Evolutionary conservation across 2,113 vertebrate genomes (phyloP).

Genomic region (Takifugu flavidus): DNA sequence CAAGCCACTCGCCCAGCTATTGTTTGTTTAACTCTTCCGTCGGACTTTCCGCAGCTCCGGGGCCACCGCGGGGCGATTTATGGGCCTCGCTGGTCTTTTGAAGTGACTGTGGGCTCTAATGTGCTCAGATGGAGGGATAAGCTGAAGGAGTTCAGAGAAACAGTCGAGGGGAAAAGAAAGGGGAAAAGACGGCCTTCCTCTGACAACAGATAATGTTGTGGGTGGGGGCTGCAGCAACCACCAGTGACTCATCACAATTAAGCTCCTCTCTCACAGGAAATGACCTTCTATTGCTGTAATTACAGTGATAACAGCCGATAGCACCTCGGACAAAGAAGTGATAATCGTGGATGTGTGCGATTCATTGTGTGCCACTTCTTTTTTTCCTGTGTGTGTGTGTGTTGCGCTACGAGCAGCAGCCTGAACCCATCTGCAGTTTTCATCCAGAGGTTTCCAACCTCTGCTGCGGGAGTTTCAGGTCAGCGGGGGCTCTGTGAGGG

Average conservation of each 20-base stretch:
- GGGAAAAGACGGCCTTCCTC: constrained; percentile 22
- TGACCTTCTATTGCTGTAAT: constrained; percentile 43
- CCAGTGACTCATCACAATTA: constrained; percentile 40
- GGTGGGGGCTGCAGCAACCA: constrained; percentile 7
- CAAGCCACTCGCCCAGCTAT: constrained; percentile 35
- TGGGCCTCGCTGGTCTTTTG: constrained; percentile 40
- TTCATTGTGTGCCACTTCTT: constrained; percentile 1
- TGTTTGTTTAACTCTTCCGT: constrained; percentile 62
- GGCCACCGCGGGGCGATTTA: constrained; percentile 33
- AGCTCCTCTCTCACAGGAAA: constrained; percentile 54
- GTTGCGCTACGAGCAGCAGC: constrained; percentile 29
- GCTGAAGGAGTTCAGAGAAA: constrained; percentile 33
- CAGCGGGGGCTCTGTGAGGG: constrained; percentile 31
- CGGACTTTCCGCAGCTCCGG: constrained; percentile 28
- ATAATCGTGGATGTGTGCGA: neutral
- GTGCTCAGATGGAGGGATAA: constrained; percentile 41
- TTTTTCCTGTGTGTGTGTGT: constrained; percentile 1
- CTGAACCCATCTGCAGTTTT: constrained; percentile 27
- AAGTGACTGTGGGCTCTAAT: constrained; percentile 21
- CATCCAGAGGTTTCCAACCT: constrained; percentile 38
- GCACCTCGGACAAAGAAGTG: constrained; percentile 21
- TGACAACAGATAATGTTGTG: constrained; percentile 15
- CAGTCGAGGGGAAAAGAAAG: constrained; percentile 4
- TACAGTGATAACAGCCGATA: constrained; percentile 55
- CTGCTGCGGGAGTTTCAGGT: constrained; percentile 32